phyloP scores from a whole-genome alignment of 2,888 invertebrate genomes.

The Tachina lurida region DNA sequence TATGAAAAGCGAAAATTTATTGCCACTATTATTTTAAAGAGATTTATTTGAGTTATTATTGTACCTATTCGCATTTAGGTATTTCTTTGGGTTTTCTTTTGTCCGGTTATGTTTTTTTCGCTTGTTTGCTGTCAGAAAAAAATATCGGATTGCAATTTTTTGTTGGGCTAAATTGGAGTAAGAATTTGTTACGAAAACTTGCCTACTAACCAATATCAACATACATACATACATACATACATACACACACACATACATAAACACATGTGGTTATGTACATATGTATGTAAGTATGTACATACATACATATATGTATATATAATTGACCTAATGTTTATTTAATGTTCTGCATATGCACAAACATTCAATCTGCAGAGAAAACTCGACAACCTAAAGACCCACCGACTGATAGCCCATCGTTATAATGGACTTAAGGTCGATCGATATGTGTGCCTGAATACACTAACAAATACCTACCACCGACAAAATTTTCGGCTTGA shows the following conservation, averaged over 20 bases:
- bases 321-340: constrained; percentile 59
- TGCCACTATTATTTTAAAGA: constrained; percentile 37
- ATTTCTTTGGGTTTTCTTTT: constrained; percentile 4
- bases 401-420: constrained; percentile 44
- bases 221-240: not conserved
- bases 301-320: not conserved
- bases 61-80: not conserved
- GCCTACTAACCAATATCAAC: constrained; percentile 13
- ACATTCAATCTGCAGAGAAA: not conserved
- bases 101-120: not conserved
- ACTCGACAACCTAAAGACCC: constrained; percentile 55
- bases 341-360: constrained; percentile 3
- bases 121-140: constrained; percentile 8
- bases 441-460: constrained; percentile 48
- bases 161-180: constrained; percentile 19
- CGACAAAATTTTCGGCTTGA: constrained; percentile 15
- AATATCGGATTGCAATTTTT: constrained; percentile 2
- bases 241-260: too few relatives aligned
- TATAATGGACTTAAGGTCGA: constrained; percentile 53
- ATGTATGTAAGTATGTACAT: too few relatives aligned
- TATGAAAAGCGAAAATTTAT: constrained; percentile 36
- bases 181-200: constrained; percentile 16
- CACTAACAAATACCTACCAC: constrained; percentile 4
- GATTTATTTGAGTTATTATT: not conserved
- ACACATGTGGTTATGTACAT: too few relatives aligned